Base-by-base conservation (phyloP, 2,797 vertebrate genomes). In the Bradypodion pumilum region DNA sequence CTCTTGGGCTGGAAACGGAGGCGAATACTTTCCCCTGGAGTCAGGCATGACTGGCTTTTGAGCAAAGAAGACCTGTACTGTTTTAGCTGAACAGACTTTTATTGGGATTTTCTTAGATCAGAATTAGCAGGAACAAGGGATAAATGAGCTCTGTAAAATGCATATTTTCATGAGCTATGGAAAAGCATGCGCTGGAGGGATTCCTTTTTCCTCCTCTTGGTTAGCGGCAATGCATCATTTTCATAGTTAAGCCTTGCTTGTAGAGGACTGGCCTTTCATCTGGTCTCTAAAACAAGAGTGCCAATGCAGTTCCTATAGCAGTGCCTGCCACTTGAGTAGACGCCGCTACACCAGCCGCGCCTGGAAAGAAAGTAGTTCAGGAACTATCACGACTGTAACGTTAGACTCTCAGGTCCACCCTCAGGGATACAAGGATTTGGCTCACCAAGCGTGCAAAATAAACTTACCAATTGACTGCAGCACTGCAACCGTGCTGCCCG, bases 401-500 rank as follows among this genome's bases (percentile, higher is more conserved):
- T 16, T 29, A 63, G 66, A 9, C 16, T 35, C 5, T 10, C 19
- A 2, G 4, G 16, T 16, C 35, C 35, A 69, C 40, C 19, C 23
- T 19, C 35, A 69, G 16, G 2, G 65, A 68, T 32, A 65, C 65
- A 63, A 29, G 29, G 32, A 32, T 13, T 65, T 3, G n/a, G 10
- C n/a, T 13, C 27, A 8, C 56, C 32, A 25, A 27, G 13, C 35
- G 29, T 6, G 52, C 3, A 29, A 46, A 23, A 10, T 5, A 12
- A 62, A 15, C 60, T 60, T 40, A 78, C 7, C 70, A 1, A 40
- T 25, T 0, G 78, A 74, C 84, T 91, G 85, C 37, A 82, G 74
- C 0, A 7, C 60, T 0, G 87, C 84, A 46, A 88, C 85, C 13
- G 81, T 66, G 63, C 89, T n/a, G 42, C 9, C 81, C n/a, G 56